A percentile compares a stretch with the other conserved stretches of the same genome.
These are phyloP conservation scores for Agrilus biguttatus DNA, from an alignment of 2,888 invertebrate species.

Conservation along the genomic window DNA sequence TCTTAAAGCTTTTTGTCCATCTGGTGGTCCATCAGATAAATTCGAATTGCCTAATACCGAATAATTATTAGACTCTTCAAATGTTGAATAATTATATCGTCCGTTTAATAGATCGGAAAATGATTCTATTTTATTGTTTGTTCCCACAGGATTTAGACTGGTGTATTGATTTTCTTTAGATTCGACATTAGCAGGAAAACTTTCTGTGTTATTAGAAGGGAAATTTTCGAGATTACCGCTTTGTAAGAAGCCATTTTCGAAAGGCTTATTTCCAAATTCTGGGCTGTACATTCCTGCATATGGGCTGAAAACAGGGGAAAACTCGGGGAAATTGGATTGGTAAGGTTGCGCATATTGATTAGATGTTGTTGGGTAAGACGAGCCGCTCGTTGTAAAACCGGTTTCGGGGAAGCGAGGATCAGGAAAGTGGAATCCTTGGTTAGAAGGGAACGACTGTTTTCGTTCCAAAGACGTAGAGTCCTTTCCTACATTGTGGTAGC, in stretches of 20 bases:
- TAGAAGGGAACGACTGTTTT: conserved; percentile 22
- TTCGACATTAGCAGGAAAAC: conserved; percentile 30
- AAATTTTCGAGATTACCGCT: conserved; percentile 42
- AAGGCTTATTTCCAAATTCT: conserved; percentile 31
- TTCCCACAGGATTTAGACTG: conserved; percentile 50
- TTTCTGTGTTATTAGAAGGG: conserved; percentile 30
- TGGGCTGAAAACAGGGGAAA: conserved; percentile 32
- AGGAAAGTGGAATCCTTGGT: conserved; percentile 26
- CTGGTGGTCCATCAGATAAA: conserved; percentile 9
- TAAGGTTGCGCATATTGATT: conserved; percentile 25
- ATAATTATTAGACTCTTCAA: conserved; percentile 31
- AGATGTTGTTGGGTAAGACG: conserved; percentile 14
- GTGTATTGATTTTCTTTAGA: conserved; percentile 47
- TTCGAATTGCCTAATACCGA: conserved; percentile 14
- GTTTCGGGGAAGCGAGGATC: conserved; percentile 26
- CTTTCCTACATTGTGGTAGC: conserved; percentile 39
- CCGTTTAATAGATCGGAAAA: conserved; percentile 48
- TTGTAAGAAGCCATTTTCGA: conserved; percentile 28
- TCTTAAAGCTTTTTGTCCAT: conserved; percentile 8
- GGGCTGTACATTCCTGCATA: conserved; percentile 29
- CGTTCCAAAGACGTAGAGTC: conserved; percentile 12
- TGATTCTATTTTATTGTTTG: conserved; percentile 55
- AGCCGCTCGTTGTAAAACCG: conserved; percentile 19
- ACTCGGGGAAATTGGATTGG: conserved; percentile 25
- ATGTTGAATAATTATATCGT: conserved; percentile 36